Evolutionary conservation across 2,888 invertebrate genomes (phyloP).

Genomic region (Reticulitermes lucifugus): DNA sequence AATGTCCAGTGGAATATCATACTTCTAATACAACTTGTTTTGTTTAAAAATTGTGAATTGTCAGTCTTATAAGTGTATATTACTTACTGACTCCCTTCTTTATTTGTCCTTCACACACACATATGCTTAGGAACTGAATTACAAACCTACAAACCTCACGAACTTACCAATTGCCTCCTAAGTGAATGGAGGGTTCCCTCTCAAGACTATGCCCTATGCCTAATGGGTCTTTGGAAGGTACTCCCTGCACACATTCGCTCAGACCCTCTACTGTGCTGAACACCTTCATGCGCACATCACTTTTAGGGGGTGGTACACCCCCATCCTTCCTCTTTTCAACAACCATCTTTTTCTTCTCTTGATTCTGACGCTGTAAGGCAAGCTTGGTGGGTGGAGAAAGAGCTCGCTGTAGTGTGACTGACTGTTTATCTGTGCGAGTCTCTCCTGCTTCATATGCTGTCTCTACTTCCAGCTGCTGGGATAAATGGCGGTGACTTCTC

Average conservation of each 20-base stretch:
- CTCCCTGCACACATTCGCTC: slow-evolving; percentile 13
- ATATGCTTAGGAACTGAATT: not conserved
- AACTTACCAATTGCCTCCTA: not conserved
- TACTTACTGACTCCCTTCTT: not conserved
- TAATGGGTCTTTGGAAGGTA: slow-evolving; percentile 31
- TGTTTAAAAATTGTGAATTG: no score
- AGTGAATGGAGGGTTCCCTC: not conserved
- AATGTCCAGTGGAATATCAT: no score
- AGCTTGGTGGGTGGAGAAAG: not conserved
- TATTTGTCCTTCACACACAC: not conserved
- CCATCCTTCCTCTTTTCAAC: not conserved
- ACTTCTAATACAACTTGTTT: no score
- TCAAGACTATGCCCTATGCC: not conserved
- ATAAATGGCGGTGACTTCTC: slow-evolving; percentile 55
- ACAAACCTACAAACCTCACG: not conserved
- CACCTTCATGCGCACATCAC: slow-evolving; percentile 53
- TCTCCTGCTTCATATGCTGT: slow-evolving; percentile 68
- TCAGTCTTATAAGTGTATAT: no score
- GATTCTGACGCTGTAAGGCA: not conserved
- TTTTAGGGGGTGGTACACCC: slow-evolving; percentile 51
- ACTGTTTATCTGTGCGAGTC: slow-evolving; percentile 18
- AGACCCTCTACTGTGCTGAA: slow-evolving; percentile 47
- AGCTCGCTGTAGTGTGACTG: not conserved
- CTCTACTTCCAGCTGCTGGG: slow-evolving; percentile 67
- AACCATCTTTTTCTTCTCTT: not conserved